These are phyloP conservation scores for Pontoporia blainvillei DNA, from an alignment of 2,113 vertebrate genomes.

Conservation along the genomic window DNA sequence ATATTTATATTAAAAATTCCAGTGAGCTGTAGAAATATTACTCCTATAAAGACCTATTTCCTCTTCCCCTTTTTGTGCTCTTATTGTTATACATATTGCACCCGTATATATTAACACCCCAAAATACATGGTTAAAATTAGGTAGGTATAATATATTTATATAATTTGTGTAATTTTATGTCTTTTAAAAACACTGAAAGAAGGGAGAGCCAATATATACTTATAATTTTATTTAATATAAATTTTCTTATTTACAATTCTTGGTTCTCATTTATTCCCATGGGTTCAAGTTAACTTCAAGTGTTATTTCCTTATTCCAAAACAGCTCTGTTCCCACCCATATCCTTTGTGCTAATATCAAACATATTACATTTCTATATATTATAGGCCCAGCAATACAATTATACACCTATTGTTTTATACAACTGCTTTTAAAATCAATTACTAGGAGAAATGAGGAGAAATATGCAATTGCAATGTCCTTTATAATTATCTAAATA, in stretches of 20 bases:
- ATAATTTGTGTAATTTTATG: background rate
- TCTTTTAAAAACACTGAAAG: background rate
- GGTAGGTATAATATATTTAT: background rate
- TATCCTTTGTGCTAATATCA: background rate
- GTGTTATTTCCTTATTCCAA: background rate
- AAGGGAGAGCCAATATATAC: background rate
- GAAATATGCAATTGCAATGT: background rate
- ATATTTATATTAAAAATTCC: background rate
- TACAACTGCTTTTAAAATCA: background rate
- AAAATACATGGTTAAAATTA: background rate
- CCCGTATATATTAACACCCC: background rate
- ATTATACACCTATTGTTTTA: background rate
- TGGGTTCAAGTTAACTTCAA: background rate
- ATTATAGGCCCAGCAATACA: background rate
- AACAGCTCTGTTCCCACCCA: background rate
- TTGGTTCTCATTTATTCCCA: background rate
- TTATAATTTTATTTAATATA: background rate
- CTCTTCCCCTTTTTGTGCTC: background rate
- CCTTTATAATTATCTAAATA: background rate
- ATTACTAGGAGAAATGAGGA: background rate
- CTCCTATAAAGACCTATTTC: background rate
- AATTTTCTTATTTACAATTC: background rate
- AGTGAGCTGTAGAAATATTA: background rate
- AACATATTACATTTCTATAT: background rate
- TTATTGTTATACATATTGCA: background rate